Evolutionary conservation across 2,888 invertebrate genomes (phyloP).

Genomic region (Escarpia spicata): DNA sequence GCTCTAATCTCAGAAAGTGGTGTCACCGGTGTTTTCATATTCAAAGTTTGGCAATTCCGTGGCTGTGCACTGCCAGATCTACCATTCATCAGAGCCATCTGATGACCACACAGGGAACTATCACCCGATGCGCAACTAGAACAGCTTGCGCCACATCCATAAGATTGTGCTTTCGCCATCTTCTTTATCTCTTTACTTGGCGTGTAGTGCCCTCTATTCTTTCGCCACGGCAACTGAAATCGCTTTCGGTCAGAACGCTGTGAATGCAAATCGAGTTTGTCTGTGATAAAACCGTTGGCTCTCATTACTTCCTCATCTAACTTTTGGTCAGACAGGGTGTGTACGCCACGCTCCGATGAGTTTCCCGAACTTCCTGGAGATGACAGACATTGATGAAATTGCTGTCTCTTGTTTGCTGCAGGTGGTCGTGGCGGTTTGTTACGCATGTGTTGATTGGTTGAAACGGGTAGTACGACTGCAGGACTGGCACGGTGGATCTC

Average conservation of each 20-base stretch:
- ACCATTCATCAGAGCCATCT: neutral
- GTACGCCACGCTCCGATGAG: neutral
- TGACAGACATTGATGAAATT: neutral
- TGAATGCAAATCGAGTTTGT: neutral
- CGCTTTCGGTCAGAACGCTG: neutral
- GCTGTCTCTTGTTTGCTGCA: neutral
- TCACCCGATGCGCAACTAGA: neutral
- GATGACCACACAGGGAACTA: neutral
- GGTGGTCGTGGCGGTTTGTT: neutral
- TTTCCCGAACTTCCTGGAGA: neutral
- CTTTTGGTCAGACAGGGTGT: neutral
- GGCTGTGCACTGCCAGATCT: neutral
- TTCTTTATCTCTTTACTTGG: slow-evolving; percentile 12
- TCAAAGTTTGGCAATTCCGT: neutral
- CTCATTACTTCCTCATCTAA: neutral
- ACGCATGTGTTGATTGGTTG: neutral
- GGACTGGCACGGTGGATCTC: neutral
- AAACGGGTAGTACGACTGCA: neutral
- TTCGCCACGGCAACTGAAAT: slow-evolving; percentile 6
- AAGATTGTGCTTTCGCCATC: neutral
- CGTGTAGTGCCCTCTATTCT: neutral
- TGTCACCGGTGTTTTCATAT: neutral
- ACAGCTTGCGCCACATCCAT: neutral
- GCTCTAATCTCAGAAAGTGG: neutral
- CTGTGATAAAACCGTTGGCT: neutral